Evolutionary conservation across 2,797 vertebrate genomes (phyloP).

Genomic region (Zonotrichia albicollis): DNA sequence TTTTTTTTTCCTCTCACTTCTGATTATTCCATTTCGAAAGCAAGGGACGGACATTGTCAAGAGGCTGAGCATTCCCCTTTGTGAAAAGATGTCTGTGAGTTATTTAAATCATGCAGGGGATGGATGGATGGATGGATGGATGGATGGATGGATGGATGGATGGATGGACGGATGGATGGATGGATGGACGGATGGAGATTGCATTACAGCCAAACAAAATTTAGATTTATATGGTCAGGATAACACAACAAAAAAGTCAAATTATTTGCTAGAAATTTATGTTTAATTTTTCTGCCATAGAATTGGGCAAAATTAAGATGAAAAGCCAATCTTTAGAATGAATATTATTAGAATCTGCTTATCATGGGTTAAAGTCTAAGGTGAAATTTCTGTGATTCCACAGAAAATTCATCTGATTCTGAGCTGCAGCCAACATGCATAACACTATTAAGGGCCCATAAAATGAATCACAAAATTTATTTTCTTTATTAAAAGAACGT

Average conservation of each 20-base stretch:
- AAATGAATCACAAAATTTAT: constrained; percentile 22
- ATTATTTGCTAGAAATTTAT: neutral
- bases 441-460: neutral
- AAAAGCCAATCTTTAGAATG: neutral
- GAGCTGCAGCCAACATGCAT: neutral
- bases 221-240: neutral
- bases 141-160: neutral
- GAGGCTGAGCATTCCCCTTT: neutral
- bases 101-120: neutral
- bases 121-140: too few relatives aligned
- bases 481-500: constrained; percentile 18
- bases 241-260: neutral
- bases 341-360: neutral
- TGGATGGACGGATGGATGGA: neutral
- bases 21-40: neutral
- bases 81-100: neutral
- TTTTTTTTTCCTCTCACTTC: neutral
- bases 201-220: neutral
- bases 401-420: neutral
- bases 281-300: neutral
- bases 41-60: neutral
- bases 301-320: neutral
- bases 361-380: neutral
- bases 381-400: neutral
- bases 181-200: neutral